Base-by-base conservation (phyloP, 2,113 vertebrate species). In the Penelope pileata region DNA sequence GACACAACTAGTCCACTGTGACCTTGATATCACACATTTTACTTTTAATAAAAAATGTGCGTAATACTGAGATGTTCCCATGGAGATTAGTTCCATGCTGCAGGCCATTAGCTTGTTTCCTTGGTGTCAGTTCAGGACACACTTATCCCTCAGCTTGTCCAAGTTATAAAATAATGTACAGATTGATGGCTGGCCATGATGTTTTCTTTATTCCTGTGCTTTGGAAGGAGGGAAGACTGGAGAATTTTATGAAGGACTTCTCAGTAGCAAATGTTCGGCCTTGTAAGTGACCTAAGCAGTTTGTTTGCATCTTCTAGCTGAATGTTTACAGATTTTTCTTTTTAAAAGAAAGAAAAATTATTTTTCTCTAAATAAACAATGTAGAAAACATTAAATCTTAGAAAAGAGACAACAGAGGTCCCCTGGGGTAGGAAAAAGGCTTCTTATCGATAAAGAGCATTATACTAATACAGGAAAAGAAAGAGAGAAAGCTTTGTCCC, bases 81-180 rank as follows among this genome's bases (percentile, higher is more conserved):
- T 97, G 91, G 94, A 93, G 92, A 95, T 94, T 30, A 87, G 76
- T 68, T 82, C 81, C 78, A 58, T 91, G 81, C 93, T 96, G 91
- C 84, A 87, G 89, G 66, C 89, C 90, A 79, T 94, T 93, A 90
- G 67, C 90, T 94, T 87, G 88, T 96, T 95, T 95, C 91, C 90
- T 94, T 90, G 91, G 93, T 91, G 91, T 82, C 94, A 72, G 84
- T 89, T 94, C 86, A 91, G 91, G 91, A 48, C 78, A 78, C 58
- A 26, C 43, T 75, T 87, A 82, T 51, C 81, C 69, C 70, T 72
- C 5, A 6, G 78, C 58, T 79, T 76, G 66, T 79, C 58, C 82
- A 75, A 60, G 70, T 76, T 64, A 62, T 89, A 96, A 85, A 92
- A 74, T 83, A 88, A 50, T 32, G 14, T 63, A 45, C 22, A 50